A percentile compares a stretch with the other conserved stretches of the same genome.
These are phyloP conservation scores for Smittia sp. DNA, from an alignment of 2,888 invertebrate genomes.

Conservation along the genomic window DNA sequence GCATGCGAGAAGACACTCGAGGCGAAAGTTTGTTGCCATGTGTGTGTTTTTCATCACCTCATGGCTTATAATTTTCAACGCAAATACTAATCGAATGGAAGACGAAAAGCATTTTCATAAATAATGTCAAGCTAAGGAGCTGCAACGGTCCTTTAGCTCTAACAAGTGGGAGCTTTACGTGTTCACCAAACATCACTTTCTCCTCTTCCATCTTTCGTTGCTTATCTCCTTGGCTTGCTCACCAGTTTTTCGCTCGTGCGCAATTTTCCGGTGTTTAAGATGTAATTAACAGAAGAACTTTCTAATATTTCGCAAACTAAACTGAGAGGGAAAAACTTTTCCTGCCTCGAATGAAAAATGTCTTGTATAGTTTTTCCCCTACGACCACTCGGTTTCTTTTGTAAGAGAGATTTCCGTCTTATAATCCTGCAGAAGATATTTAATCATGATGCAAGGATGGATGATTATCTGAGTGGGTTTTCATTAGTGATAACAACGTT, in stretches of 20 bases:
- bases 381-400: background rate
- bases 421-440: constrained; percentile 5
- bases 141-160: no score
- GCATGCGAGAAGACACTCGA: no score
- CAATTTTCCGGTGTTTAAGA: constrained; percentile 29
- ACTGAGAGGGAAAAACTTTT: constrained; percentile 19
- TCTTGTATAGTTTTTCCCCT: background rate
- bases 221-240: no score
- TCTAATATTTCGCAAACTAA: constrained; percentile 17
- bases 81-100: no score
- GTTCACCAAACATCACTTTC: no score
- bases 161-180: no score
- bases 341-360: constrained; percentile 23
- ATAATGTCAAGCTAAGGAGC: no score
- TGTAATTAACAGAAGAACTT: constrained; percentile 39
- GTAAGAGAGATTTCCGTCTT: background rate
- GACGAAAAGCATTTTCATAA: no score
- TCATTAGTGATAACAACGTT: constrained; percentile 33
- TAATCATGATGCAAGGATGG: constrained; percentile 18
- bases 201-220: no score
- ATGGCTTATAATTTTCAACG: no score
- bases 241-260: background rate
- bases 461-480: constrained; percentile 36
- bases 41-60: no score
- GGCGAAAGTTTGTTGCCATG: no score